phyloP scores from a whole-genome alignment of 2,113 vertebrate genomes.

The Actinemys pallida region DNA sequence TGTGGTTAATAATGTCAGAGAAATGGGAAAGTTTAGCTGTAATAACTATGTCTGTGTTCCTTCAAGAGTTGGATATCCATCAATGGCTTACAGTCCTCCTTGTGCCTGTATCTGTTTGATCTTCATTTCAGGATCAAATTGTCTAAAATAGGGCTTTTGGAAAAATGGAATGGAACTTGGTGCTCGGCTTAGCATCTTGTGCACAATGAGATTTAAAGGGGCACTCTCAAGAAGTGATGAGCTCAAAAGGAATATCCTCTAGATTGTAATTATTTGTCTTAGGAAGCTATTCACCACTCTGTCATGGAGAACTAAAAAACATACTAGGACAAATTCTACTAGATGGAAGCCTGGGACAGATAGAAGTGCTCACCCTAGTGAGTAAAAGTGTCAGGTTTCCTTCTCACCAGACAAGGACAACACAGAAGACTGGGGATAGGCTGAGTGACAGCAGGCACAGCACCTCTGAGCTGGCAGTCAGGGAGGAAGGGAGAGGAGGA shows the following conservation, averaged over 20 bases:
- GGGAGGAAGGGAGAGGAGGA: neutral
- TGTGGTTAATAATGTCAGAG: slow-evolving; percentile 70
- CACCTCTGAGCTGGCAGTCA: neutral
- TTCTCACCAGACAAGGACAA: no score
- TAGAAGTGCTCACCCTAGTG: neutral
- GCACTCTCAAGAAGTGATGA: neutral
- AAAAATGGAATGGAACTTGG: neutral
- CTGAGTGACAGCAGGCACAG: neutral
- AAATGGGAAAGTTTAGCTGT: slow-evolving; percentile 71
- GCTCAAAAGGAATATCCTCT: neutral
- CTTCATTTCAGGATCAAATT: slow-evolving; percentile 66
- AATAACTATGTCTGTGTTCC: slow-evolving; percentile 65
- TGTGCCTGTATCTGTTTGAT: slow-evolving; percentile 68
- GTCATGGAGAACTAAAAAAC: neutral
- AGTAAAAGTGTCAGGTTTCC: neutral
- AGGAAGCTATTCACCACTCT: neutral
- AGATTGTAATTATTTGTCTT: neutral
- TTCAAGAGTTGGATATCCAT: slow-evolving; percentile 66
- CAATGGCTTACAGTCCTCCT: slow-evolving; percentile 54
- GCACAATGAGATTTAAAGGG: neutral
- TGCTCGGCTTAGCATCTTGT: neutral
- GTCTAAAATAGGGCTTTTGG: slow-evolving; percentile 39
- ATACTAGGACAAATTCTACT: neutral
- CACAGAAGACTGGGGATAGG: neutral
- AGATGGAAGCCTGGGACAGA: neutral